Evolutionary conservation across 2,113 vertebrate genomes (phyloP).

Genomic region (Ploceus nigricollis): DNA sequence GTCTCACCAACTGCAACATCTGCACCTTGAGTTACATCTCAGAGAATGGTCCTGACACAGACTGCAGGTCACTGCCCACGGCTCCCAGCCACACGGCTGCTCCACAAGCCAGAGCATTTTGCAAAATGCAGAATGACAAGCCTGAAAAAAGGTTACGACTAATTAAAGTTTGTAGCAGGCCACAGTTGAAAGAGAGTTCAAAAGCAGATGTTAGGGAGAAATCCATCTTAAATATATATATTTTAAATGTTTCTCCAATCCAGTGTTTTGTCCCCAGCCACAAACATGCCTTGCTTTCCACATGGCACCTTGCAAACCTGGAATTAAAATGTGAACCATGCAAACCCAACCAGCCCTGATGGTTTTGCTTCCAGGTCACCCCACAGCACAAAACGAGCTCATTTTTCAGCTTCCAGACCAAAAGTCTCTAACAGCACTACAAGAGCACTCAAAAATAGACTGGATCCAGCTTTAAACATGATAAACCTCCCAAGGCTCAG

Average conservation of each 20-base stretch:
- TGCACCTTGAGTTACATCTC: not conserved
- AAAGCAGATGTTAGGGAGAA: not conserved
- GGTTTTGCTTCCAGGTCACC: not conserved
- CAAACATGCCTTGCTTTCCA: not conserved
- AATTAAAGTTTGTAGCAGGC: not conserved
- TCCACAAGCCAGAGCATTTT: not conserved
- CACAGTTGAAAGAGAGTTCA: not conserved
- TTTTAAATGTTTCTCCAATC: not conserved
- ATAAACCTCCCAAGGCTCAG: not conserved
- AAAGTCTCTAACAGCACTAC: not conserved
- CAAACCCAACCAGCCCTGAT: not conserved
- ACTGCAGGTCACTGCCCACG: not conserved
- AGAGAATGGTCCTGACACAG: not conserved
- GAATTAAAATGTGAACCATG: not conserved
- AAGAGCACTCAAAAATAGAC: not conserved
- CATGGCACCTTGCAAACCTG: not conserved
- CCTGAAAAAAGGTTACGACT: not conserved
- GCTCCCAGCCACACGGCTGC: not conserved
- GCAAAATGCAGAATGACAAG: slow-evolving; percentile 31
- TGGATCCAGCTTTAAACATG: not conserved
- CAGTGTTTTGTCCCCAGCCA: not conserved
- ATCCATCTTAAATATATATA: not conserved
- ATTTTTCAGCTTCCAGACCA: not conserved
- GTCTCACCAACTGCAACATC: not conserved
- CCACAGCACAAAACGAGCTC: not conserved